Percentiles rank a stretch among this genome's conserved stretches.
Conservation (phyloP, 2,797 vertebrate genomes). For the Cyclura pinguis region DNA sequence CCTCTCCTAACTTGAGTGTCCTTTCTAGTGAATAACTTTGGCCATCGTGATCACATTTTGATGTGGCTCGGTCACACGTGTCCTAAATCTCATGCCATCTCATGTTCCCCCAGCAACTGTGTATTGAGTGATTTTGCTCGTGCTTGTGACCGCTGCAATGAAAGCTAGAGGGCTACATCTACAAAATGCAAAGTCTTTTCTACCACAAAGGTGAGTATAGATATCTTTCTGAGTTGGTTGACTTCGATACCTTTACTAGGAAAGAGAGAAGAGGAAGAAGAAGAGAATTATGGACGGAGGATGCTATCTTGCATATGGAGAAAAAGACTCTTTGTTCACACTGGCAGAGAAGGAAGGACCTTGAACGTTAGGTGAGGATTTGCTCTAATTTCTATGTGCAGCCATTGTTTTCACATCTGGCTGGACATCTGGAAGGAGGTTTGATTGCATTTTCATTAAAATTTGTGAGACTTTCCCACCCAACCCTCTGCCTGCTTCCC, state of each 20-base stretch:
- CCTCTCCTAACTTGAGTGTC: too few relatives aligned
- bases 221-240: not conserved
- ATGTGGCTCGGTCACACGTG: too few relatives aligned
- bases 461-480: conserved; percentile 39
- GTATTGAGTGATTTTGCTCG: too few relatives aligned
- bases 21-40: too few relatives aligned
- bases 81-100: too few relatives aligned
- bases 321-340: not conserved
- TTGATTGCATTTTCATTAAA: conserved; percentile 28
- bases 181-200: not conserved
- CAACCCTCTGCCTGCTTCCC: not conserved
- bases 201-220: not conserved
- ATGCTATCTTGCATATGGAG: too few relatives aligned
- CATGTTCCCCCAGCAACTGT: too few relatives aligned
- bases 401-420: conserved; percentile 42
- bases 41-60: too few relatives aligned
- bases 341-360: not conserved
- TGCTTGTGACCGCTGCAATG: not conserved
- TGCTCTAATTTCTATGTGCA: conserved; percentile 3
- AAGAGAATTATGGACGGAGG: not conserved
- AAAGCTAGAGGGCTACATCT: not conserved
- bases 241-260: not conserved
- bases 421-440: conserved; percentile 36
- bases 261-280: not conserved
- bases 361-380: not conserved